Evolutionary conservation across 2,113 vertebrate species (phyloP).

Genomic region (Chaetodon trifascialis): DNA sequence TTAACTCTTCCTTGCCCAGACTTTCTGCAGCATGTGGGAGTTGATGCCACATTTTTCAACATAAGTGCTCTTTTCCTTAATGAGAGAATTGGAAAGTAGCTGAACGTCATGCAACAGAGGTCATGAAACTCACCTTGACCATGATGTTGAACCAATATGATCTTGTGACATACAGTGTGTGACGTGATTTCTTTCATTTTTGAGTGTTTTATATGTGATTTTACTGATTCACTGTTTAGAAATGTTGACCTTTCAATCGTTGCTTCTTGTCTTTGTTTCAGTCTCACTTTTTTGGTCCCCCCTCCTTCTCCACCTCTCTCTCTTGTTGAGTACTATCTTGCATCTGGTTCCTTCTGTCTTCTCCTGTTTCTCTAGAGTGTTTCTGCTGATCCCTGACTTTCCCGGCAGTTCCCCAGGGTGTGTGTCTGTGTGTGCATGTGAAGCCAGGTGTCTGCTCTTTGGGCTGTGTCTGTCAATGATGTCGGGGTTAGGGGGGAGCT

Average conservation of each 20-base stretch:
- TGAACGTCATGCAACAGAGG: neutral
- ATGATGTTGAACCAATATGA: neutral
- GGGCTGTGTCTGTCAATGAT: slow-evolving; percentile 91
- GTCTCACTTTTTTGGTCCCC: slow-evolving; percentile 37
- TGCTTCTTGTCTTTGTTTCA: slow-evolving; percentile 49
- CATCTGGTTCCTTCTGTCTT: slow-evolving; percentile 86
- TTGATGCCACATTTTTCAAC: neutral
- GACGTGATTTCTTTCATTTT: neutral
- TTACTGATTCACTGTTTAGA: slow-evolving; percentile 13
- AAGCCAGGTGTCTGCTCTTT: slow-evolving; percentile 91
- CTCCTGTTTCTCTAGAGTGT: slow-evolving; percentile 83
- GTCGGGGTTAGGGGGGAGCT: slow-evolving; percentile 62
- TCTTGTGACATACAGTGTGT: neutral
- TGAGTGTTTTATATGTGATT: neutral
- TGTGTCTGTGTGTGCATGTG: slow-evolving; percentile 76
- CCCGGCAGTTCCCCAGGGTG: slow-evolving; percentile 75
- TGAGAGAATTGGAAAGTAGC: neutral
- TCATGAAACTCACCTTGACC: slow-evolving; percentile 1
- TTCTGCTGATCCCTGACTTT: slow-evolving; percentile 85
- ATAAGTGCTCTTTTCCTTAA: neutral
- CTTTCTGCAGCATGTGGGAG: neutral
- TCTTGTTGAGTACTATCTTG: slow-evolving; percentile 87
- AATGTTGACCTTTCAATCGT: slow-evolving; percentile 37
- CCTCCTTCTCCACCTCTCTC: slow-evolving; percentile 25
- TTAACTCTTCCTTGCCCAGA: slow-evolving; percentile 56